Percentiles rank a stretch among this genome's conserved stretches.
Evolutionary conservation across 1,140 invertebrate genomes (phyloP).

Genomic region (Brachionus plicatilis): DNA sequence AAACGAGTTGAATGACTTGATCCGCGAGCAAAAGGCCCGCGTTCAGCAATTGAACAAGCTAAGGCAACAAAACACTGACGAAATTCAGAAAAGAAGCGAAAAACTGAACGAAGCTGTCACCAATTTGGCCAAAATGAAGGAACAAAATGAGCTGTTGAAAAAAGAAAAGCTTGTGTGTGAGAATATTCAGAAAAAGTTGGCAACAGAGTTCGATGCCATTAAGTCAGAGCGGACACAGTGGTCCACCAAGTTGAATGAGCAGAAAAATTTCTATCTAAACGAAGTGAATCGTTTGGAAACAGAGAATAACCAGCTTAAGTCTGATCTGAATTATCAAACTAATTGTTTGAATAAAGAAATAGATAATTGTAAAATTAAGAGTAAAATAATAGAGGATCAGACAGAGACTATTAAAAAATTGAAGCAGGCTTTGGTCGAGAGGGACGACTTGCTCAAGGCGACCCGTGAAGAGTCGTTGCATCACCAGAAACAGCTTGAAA

Average conservation of each 20-base stretch:
- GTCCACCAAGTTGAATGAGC: background rate
- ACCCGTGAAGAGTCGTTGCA: background rate
- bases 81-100: background rate
- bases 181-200: background rate
- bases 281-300: slow-evolving; percentile 26
- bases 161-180: slow-evolving; percentile 21
- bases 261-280: slow-evolving; percentile 3
- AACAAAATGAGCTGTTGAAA: background rate
- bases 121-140: slow-evolving; percentile 10
- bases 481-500: slow-evolving; percentile 26
- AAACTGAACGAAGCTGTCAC: slow-evolving; percentile 22
- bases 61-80: background rate
- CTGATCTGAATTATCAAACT: background rate
- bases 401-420: slow-evolving; percentile 35
- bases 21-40: slow-evolving; percentile 18
- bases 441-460: slow-evolving; percentile 15
- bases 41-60: slow-evolving; percentile 11
- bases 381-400: slow-evolving; percentile 33
- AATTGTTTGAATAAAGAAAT: background rate
- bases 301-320: slow-evolving; percentile 12
- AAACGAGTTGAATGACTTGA: slow-evolving; percentile 34
- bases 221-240: background rate
- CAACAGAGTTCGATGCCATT: background rate
- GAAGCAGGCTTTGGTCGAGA: slow-evolving; percentile 11
- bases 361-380: slow-evolving; percentile 35